Conservation (phyloP, 2,888 invertebrate species). For the Anarsia innoxiella region DNA sequence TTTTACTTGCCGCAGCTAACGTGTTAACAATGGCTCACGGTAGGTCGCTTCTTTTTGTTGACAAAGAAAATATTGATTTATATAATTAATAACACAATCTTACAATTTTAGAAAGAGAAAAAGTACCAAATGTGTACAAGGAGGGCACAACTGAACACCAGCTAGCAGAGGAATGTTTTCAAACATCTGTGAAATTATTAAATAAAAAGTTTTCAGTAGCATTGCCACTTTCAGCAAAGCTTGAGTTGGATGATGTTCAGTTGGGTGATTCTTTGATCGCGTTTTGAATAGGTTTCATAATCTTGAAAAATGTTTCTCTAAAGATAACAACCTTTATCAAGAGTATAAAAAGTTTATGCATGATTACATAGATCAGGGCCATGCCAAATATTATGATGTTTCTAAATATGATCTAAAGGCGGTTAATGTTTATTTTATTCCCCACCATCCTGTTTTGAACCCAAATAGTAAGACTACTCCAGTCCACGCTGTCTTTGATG, state of each 20-base stretch:
- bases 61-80: too few species aligned
- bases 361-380: neutral
- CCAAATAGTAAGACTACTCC: too few species aligned
- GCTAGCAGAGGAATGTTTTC: slow-evolving; percentile 2
- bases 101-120: neutral
- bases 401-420: too few species aligned
- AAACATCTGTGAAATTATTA: neutral
- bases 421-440: too few species aligned
- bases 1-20: slow-evolving; percentile 12
- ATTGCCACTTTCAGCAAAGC: neutral
- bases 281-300: neutral
- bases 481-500: too few species aligned
- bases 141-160: slow-evolving; percentile 1
- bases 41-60: neutral
- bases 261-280: neutral
- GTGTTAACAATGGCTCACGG: neutral
- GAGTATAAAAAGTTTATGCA: neutral
- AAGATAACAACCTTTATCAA: neutral
- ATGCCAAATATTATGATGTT: too few species aligned
- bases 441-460: too few species aligned
- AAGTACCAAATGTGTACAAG: neutral
- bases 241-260: neutral
- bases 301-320: neutral
- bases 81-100: neutral
- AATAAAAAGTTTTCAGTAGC: neutral